phyloP scores from a whole-genome alignment of 2,888 invertebrate species.

The Euphydryas editha region DNA sequence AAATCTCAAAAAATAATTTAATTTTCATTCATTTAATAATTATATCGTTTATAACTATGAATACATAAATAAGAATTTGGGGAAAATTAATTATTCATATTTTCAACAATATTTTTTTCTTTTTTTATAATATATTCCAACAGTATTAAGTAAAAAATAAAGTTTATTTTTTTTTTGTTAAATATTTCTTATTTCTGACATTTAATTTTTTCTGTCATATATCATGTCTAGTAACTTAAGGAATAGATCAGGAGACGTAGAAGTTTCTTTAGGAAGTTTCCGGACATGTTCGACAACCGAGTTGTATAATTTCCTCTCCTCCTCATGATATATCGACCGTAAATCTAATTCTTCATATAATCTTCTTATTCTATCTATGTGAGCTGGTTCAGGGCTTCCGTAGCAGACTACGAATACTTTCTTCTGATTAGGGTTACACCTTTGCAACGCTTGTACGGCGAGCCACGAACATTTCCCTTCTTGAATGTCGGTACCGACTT shows the following conservation, averaged over 20 bases:
- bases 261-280: slow-evolving; percentile 28
- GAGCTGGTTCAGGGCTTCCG: slow-evolving; percentile 85
- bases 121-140: not conserved
- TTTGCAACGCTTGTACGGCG: slow-evolving; percentile 91
- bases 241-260: slow-evolving; percentile 88
- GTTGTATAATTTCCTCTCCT: slow-evolving; percentile 89
- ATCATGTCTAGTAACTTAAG: slow-evolving; percentile 89
- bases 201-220: slow-evolving; percentile 75
- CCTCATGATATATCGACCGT: slow-evolving; percentile 86
- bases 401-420: slow-evolving; percentile 85
- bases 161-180: too few species aligned
- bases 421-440: slow-evolving; percentile 86
- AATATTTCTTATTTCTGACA: not conserved
- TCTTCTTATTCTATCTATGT: slow-evolving; percentile 75
- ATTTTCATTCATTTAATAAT: too few species aligned
- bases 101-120: not conserved
- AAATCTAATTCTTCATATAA: slow-evolving; percentile 85
- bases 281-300: slow-evolving; percentile 51
- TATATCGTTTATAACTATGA: too few species aligned
- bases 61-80: not conserved
- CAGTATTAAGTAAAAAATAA: not conserved
- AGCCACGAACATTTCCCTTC: slow-evolving; percentile 98
- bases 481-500: slow-evolving; percentile 94
- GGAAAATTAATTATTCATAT: not conserved
- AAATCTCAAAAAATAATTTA: too few species aligned